Percentiles rank a stretch among this genome's conserved stretches.
phyloP scores from a whole-genome alignment of 2,797 vertebrate genomes.

The Melopsittacus undulatus region DNA sequence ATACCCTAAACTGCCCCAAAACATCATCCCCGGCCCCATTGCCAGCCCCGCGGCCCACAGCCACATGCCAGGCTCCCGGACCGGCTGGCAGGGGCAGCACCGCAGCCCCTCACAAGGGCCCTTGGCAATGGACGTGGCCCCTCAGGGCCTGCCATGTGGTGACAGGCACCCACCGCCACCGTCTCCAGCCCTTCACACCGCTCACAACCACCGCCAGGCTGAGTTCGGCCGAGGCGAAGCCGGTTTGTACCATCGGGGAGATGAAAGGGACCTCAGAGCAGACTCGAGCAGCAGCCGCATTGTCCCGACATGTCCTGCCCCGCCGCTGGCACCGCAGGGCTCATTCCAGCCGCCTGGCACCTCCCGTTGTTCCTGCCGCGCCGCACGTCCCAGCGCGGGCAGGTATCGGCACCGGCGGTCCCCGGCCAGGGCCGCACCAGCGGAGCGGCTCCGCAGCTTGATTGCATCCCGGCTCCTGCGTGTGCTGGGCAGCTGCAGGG shows the following conservation, averaged over 20 bases:
- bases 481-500: background rate
- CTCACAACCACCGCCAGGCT: accelerated
- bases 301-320: background rate
- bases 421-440: background rate
- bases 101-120: accelerated
- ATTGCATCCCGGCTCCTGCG: accelerated
- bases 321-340: accelerated
- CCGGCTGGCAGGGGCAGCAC: too few species aligned
- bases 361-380: accelerated
- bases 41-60: background rate
- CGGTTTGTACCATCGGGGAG: background rate
- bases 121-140: accelerated
- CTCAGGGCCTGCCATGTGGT: too few species aligned
- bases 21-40: accelerated
- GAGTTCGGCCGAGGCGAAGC: background rate
- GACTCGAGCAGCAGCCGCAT: background rate
- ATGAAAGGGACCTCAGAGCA: background rate
- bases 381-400: background rate
- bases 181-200: background rate
- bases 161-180: accelerated
- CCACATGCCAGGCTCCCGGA: background rate
- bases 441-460: background rate
- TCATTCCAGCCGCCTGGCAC: background rate
- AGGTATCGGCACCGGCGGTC: background rate
- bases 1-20: background rate